Base-by-base conservation (phyloP, 2,113 vertebrate genomes). In the Argyrosomus japonicus region DNA sequence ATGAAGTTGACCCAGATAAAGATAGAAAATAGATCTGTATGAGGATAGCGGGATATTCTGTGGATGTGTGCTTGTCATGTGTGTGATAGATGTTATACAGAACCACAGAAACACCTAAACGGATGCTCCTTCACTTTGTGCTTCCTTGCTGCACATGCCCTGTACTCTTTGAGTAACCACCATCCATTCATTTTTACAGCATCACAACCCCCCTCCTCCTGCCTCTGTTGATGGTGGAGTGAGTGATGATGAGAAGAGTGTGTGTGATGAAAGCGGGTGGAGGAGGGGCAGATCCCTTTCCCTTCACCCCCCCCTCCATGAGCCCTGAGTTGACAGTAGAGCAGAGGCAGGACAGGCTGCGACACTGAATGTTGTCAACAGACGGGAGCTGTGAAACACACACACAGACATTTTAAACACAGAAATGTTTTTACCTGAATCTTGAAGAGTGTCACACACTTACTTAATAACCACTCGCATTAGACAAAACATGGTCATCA, bases 1-100 rank as follows among this genome's bases (percentile, higher is more conserved):
- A 53, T 85, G 81, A 87, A 89, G 72, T 80, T 92, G 93, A 94
- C 93, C 93, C 88, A 93, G 87, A 93, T 93, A 86, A 68, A 64
- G 67, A 87, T 23, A 67, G 71, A 82, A 83, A 89, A 81, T 40
- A 79, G 82, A 88, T 82, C 77, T 71, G 82, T 63, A 19, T 50
- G 45, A 43, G 60, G 69, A 76, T 58, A 25, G 64, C 8, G 8
- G 80, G 73, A 23, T 56, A 54, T 68, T 61, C 45, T 70, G 51
- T 65, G 47, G 40, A 23, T 75, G 21, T 48, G 29, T 18, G 57
- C 11, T 57, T 57, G 18, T 77, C 15, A 32, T 3, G 56, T 61
- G 43, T 32, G 48, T 54, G 19, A 74, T 63, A 9, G 4, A 61
- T 53, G 17, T 62, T 9, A 51, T 15, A 32, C 27, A 75, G 50